phyloP scores from a whole-genome alignment of 2,113 vertebrate species.

The Apteryx mantelli region DNA sequence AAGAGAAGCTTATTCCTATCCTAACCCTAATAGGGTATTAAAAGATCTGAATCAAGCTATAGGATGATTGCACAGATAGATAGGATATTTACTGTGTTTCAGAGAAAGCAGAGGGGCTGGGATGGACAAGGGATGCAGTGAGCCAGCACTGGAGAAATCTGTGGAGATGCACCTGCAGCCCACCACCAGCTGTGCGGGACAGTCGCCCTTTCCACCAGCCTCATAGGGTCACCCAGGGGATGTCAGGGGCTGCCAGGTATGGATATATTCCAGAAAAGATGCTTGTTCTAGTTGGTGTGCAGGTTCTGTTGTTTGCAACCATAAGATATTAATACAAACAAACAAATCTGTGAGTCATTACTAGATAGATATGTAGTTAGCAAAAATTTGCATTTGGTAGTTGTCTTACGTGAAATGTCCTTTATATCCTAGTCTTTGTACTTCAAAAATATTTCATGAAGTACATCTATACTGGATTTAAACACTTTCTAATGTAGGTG shows the following conservation, averaged over 20 bases:
- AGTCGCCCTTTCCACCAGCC: neutral
- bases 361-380: neutral
- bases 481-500: neutral
- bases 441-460: neutral
- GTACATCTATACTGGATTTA: neutral
- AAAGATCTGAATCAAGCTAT: neutral
- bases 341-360: neutral
- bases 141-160: rapidly evolving
- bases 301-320: neutral
- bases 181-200: rapidly evolving
- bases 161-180: neutral
- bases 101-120: neutral
- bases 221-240: rapidly evolving
- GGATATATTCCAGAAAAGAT: neutral
- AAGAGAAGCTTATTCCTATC: neutral
- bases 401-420: neutral
- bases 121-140: neutral
- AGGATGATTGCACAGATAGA: neutral
- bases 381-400: neutral
- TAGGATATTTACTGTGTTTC: neutral
- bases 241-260: neutral
- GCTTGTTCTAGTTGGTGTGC: neutral
- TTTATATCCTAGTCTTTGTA: neutral
- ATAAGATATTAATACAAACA: neutral
- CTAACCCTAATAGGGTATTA: neutral